Evolutionary conservation across 2,113 vertebrate species (phyloP).

Genomic region (Phalacrocorax aristotelis): DNA sequence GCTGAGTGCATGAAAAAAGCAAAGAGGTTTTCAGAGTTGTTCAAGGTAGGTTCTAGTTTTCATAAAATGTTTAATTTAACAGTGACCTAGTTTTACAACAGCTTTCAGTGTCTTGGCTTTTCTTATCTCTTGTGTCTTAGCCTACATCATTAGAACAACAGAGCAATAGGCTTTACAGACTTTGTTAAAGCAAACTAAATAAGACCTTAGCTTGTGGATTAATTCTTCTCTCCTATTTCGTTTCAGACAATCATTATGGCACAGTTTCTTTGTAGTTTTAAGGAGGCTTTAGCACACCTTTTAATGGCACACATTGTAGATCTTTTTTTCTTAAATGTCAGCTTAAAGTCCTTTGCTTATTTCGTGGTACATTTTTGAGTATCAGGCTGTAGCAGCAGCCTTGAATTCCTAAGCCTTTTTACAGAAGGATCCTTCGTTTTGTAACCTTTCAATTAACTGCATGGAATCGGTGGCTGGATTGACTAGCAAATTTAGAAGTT

Average conservation of each 20-base stretch:
- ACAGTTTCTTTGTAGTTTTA: constrained; percentile 3
- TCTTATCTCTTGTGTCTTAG: constrained; percentile 48
- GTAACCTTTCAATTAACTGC: not conserved
- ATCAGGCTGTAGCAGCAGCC: not conserved
- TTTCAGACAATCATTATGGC: not conserved
- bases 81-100: constrained; percentile 54
- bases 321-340: not conserved
- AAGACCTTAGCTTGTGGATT: not conserved
- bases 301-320: not conserved
- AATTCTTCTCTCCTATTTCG: constrained; percentile 18
- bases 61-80: constrained; percentile 62
- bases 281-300: not conserved
- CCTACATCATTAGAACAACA: constrained; percentile 40
- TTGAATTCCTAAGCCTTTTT: not conserved
- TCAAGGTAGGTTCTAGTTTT: constrained; percentile 36
- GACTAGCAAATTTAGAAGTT: not conserved
- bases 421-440: not conserved
- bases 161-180: constrained; percentile 33
- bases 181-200: constrained; percentile 21
- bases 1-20: not conserved
- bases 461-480: not conserved
- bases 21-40: constrained; percentile 14
- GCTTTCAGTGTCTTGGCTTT: constrained; percentile 36
- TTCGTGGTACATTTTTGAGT: not conserved
- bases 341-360: not conserved